Evolutionary conservation across 2,113 vertebrate genomes (phyloP), one percentile per base, ranked within the genome.

Genomic region (Athene cunicularia): DNA sequence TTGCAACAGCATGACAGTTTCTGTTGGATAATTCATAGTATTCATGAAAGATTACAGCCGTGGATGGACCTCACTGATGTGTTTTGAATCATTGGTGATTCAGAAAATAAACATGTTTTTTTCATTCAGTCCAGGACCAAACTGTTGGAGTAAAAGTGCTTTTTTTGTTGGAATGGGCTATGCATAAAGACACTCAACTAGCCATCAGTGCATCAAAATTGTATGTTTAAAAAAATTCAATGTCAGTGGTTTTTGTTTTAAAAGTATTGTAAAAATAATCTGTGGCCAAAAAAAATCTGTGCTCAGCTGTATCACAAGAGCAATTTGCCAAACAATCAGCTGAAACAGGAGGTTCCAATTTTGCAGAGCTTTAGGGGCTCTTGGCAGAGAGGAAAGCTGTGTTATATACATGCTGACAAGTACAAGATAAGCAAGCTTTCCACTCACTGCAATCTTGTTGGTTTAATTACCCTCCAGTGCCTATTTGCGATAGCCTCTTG

Each of bases 301-400:
- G 8, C 19, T 88, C 68, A 95, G n/a, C 71, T 93, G 20, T 88
- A 95, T 84, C n/a, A 73, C 27, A 58, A 93, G 35, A 90, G 77
- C 39, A 80, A 93, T 68, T 81, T 97, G 79, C 90, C 87, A 95
- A 96, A 85, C 62, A 95, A 72, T 85, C 79, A 76, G 62, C 70
- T 94, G 89, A 92, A 97, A 77, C 82, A 96, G 86, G 86, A 97
- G 94, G 68, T 97, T 97, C 56, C 82, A 97, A 67, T 96, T 97
- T 92, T 91, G 45, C 37, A 47, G 58, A 62, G 41, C 83, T 92
- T 88, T 62, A 56, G 75, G 94, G 82, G 53, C 87, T 95, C 56
- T 75, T 95, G 63, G 68, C 80, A 85, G 73, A 77, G 49, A 86
- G 45, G 63, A 94, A 90, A 94, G 27, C 83, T 88, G n/a, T 86